These are phyloP conservation scores for Dermatemys mawii DNA, from an alignment of 2,113 vertebrate species.

Conservation along the genomic window DNA sequence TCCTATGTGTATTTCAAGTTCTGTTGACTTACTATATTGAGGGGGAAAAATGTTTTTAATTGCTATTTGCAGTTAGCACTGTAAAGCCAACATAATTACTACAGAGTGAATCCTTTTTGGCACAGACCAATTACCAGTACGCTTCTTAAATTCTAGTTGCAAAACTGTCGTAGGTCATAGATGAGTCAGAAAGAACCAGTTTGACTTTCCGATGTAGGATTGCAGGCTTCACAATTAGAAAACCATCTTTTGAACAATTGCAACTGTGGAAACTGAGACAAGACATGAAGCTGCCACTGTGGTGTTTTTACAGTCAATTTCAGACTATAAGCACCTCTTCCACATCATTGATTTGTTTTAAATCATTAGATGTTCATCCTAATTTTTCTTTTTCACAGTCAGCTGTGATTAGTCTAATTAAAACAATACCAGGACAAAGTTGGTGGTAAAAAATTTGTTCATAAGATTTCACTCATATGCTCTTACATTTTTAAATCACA, in stretches of 20 bases:
- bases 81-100: not conserved
- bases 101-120: not conserved
- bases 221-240: not conserved
- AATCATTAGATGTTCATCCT: not conserved
- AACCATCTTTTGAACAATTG: not conserved
- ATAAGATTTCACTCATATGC: not conserved
- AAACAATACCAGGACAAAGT: not conserved
- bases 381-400: not conserved
- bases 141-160: not conserved
- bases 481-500: not conserved
- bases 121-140: not conserved
- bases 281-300: not conserved
- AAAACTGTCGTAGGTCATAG: not conserved
- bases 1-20: not conserved
- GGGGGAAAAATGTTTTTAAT: not conserved
- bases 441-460: not conserved
- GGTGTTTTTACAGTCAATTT: not conserved
- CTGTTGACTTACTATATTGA: not conserved
- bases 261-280: not conserved
- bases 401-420: not conserved
- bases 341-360: not conserved
- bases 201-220: not conserved
- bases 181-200: not conserved
- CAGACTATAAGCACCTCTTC: not conserved
- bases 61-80: not conserved